Conservation (phyloP, 2,797 vertebrate genomes). For the Decapterus maruadsi region DNA sequence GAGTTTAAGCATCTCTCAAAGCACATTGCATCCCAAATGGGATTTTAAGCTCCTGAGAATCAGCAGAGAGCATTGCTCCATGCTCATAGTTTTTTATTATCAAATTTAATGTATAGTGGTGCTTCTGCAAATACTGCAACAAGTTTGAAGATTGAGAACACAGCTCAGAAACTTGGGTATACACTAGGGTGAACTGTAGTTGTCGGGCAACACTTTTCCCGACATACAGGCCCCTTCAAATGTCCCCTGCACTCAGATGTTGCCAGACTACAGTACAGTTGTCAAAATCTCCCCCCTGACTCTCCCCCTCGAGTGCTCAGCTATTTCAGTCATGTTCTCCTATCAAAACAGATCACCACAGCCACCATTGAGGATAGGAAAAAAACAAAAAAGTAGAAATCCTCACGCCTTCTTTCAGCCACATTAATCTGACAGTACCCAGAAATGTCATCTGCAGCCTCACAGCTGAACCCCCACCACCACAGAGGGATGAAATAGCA, state of each 20-base stretch:
- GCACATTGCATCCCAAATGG: conserved; percentile 10
- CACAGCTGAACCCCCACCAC: conserved; percentile 27
- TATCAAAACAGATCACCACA: conserved; percentile 57
- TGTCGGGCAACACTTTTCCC: not conserved
- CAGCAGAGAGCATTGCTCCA: not conserved
- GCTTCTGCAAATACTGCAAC: not conserved
- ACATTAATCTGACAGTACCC: conserved; percentile 48
- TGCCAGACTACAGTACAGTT: conserved; percentile 29
- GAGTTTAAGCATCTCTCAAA: not conserved
- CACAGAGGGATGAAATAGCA: conserved; percentile 26
- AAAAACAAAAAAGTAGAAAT: conserved; percentile 31
- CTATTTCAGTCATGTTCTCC: conserved; percentile 53
- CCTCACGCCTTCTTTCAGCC: conserved; percentile 12
- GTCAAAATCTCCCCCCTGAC: conserved; percentile 13
- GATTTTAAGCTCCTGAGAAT: conserved; percentile 15
- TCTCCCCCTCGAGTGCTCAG: conserved; percentile 24
- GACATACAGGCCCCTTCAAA: conserved; percentile 6
- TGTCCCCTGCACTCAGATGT: not conserved
- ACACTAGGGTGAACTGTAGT: not conserved
- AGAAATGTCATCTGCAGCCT: conserved; percentile 41
- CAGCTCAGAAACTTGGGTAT: not conserved
- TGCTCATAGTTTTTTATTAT: conserved; percentile 5
- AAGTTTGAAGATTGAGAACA: not conserved
- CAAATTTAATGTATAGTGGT: not conserved
- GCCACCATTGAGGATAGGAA: conserved; percentile 2